phyloP scores from a whole-genome alignment of 2,797 vertebrate species.

The Rachycentron canadum region DNA sequence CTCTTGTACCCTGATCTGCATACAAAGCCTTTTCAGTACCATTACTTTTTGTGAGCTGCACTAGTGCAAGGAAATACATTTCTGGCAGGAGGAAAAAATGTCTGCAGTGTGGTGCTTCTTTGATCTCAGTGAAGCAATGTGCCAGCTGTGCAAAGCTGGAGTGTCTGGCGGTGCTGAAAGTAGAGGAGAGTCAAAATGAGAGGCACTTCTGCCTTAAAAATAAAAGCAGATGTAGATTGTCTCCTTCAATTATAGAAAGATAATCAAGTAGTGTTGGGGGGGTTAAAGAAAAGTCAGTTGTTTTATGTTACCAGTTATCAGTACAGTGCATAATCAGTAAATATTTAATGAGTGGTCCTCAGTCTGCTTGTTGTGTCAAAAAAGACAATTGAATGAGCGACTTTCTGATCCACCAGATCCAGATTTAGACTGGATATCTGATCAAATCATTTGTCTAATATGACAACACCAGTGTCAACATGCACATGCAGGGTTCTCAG shows the following conservation, averaged over 20 bases:
- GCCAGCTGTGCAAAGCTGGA: constrained; percentile 68
- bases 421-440: neutral
- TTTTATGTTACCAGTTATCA: neutral
- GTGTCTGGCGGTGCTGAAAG: constrained; percentile 56
- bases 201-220: constrained; percentile 43
- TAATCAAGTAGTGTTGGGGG: constrained; percentile 14
- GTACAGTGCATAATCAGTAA: neutral
- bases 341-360: neutral
- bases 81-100: constrained; percentile 66
- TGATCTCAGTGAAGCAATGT: constrained; percentile 72
- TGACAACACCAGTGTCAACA: neutral
- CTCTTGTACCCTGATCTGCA: constrained; percentile 61
- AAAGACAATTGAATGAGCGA: neutral
- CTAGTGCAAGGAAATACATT: constrained; percentile 75
- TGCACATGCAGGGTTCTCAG: neutral
- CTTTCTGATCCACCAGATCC: neutral
- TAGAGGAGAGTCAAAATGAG: constrained; percentile 37
- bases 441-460: constrained; percentile 2
- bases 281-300: neutral
- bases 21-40: constrained; percentile 52
- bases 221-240: constrained; percentile 26
- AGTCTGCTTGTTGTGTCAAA: neutral
- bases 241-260: constrained; percentile 18
- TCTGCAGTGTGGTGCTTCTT: constrained; percentile 71
- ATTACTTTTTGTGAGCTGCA: constrained; percentile 54